A percentile compares a stretch with the other conserved stretches of the same genome.
Evolutionary conservation across 2,113 vertebrate genomes (phyloP).

Genomic region (Sapajus apella): DNA sequence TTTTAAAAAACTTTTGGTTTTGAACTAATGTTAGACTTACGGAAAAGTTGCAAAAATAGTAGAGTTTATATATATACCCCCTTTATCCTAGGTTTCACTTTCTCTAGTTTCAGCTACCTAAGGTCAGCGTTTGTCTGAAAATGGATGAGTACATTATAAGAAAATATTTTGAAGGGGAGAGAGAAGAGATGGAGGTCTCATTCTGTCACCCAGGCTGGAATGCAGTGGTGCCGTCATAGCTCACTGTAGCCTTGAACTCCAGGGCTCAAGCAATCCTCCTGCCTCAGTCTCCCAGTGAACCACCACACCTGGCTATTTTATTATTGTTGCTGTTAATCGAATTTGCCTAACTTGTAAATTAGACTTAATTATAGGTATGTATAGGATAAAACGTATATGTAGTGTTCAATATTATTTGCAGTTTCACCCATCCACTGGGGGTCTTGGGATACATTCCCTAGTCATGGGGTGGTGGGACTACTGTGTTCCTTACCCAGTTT

Average conservation of each 20-base stretch:
- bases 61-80: background rate
- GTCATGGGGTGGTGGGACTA: background rate
- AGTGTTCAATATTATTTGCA: background rate
- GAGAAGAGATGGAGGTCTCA: background rate
- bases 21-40: slow-evolving; percentile 15
- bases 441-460: background rate
- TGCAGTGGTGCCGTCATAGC: too few relatives aligned
- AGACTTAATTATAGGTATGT: background rate
- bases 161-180: background rate
- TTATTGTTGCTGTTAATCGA: background rate
- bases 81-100: background rate
- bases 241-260: too few relatives aligned
- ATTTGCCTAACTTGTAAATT: background rate
- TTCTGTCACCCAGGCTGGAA: too few relatives aligned
- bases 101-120: background rate
- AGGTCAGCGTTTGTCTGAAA: background rate
- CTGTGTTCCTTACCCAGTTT: background rate
- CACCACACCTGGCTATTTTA: background rate
- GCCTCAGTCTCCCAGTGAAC: too few relatives aligned
- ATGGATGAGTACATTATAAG: background rate
- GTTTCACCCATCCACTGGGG: background rate
- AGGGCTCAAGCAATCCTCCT: too few relatives aligned
- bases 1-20: background rate
- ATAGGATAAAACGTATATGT: background rate
- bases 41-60: background rate